Base-by-base conservation (phyloP, 2,888 invertebrate species). In the Prosopocoilus inquinatus region DNA sequence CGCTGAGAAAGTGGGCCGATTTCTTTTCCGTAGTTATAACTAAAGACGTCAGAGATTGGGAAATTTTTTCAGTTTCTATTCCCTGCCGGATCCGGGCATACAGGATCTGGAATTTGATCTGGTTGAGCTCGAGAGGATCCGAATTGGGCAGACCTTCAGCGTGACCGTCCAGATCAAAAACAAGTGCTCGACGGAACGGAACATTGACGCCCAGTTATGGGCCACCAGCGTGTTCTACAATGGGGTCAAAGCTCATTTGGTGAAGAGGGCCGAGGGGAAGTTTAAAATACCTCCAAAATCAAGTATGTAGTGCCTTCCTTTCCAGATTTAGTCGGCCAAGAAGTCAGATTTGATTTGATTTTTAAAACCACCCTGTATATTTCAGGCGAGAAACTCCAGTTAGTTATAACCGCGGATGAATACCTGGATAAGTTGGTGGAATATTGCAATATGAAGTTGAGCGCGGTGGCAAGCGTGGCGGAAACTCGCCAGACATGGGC, bases 401-500 rank as follows among this genome's bases (percentile, higher is more conserved):
- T 87, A 64, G 73, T 75, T 0, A 84, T 91, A 3, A 78, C 76
- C 9, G 80, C 87, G 0, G 85, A 86, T 2, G 90, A 91, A 47
- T 92, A 92, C 72, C 70, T 89, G 53, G 84, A 86, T n/a, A 88
- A 89, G 72, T 74, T 91, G 64, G 90, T 90, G 7, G 91, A 92
- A 73, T 89, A 90, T 70, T 85, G 87, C 68, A 87, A 86, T 72
- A 84, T 92, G 83, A 91, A 90, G 78, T 82, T 91, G 59, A 87
- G 87, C 16, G 88, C 87, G 2, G 86, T 90, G 73, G 88, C 88
- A 12, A 85, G 85, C n/a, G 91, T 92, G 0, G 80, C 82, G 50
- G 91, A 92, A 75, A 92, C 92, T 11, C 85, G 85, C 51, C 91
- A 91, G 74, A 86, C 89, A 2, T 92, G 90, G 88, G 86, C 89